Percentiles rank a stretch among this genome's conserved stretches.
These are phyloP conservation scores for Zaprionus camerounensis DNA, from an alignment of 1,140 invertebrate genomes.

Conservation along the genomic window DNA sequence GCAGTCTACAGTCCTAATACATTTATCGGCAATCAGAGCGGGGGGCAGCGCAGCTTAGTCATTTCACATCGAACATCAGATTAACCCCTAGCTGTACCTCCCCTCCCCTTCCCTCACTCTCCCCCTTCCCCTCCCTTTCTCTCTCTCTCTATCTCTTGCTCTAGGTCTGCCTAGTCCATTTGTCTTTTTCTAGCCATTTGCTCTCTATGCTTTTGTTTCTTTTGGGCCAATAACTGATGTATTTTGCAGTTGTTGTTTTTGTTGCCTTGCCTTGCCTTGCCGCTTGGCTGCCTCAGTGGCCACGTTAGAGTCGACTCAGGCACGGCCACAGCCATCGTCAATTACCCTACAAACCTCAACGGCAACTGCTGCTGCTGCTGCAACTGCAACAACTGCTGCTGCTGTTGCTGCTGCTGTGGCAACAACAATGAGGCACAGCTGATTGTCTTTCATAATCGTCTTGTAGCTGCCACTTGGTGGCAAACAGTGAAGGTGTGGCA, in stretches of 20 bases:
- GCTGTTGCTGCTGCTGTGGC: conserved; percentile 23
- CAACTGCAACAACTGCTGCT: conserved; percentile 23
- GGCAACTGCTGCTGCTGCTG: conserved; percentile 31
- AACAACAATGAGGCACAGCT: conserved; percentile 60
- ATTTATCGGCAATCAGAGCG: conserved; percentile 70
- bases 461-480: conserved; percentile 30
- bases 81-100: conserved; percentile 48
- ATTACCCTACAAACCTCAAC: conserved; percentile 80
- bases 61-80: conserved; percentile 43
- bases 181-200: conserved; percentile 16
- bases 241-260: conserved; percentile 54
- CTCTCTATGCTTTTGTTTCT: conserved; percentile 44
- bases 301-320: conserved; percentile 6
- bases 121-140: background rate
- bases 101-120: conserved; percentile 18
- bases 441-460: conserved; percentile 80
- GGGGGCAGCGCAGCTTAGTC: conserved; percentile 40
- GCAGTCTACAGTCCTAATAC: conserved; percentile 28
- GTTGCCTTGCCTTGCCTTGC: conserved; percentile 54
- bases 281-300: conserved; percentile 72
- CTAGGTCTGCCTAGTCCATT: background rate
- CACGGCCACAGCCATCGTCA: conserved; percentile 55
- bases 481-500: conserved; percentile 35
- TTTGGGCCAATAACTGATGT: conserved; percentile 65
- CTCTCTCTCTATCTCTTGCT: background rate